Evolutionary conservation across 2,113 vertebrate species (phyloP).

Genomic region (Melanerpes formicivorus): DNA sequence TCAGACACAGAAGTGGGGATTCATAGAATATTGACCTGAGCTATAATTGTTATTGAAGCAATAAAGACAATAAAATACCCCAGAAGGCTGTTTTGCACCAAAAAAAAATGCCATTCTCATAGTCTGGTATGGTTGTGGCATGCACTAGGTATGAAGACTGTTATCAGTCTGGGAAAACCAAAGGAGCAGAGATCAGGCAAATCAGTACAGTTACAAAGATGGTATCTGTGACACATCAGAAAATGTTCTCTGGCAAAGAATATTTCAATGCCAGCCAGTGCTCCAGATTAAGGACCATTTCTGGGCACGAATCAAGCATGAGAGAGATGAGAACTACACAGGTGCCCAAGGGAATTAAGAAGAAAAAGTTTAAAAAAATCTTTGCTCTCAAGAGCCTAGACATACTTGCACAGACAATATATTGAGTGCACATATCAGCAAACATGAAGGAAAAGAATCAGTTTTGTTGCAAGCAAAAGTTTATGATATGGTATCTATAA

Average conservation of each 20-base stretch:
- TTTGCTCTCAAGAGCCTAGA: neutral
- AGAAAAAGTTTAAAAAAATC: rapidly evolving
- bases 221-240: constrained; percentile 43
- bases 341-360: neutral
- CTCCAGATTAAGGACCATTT: constrained; percentile 40
- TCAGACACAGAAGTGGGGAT: neutral
- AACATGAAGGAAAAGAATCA: neutral
- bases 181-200: neutral
- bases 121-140: neutral
- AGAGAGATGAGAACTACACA: neutral
- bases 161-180: neutral
- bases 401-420: neutral
- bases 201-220: constrained; percentile 41
- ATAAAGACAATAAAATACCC: neutral
- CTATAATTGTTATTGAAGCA: neutral
- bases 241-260: constrained; percentile 45
- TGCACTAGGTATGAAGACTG: neutral
- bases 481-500: neutral
- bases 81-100: neutral
- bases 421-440: neutral
- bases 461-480: neutral
- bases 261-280: constrained; percentile 8
- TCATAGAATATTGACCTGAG: neutral
- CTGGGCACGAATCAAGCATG: constrained; percentile 43
- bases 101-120: neutral